Evolutionary conservation across 2,113 vertebrate genomes (phyloP), one percentile per base, ranked within the genome.

Genomic region (Clarias batrachus): DNA sequence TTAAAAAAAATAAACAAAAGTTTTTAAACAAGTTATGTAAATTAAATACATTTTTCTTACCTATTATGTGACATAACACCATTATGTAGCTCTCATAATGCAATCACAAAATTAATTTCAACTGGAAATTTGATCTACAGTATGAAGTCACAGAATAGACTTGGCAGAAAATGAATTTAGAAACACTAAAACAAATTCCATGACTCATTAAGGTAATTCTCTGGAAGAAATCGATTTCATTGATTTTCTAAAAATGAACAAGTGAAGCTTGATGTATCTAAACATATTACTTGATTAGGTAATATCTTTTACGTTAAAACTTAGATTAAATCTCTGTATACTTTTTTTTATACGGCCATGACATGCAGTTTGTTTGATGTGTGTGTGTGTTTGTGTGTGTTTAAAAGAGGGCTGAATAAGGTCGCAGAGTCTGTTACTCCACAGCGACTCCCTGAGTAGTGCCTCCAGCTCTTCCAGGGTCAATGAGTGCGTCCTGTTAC

Each of bases 401-500:
- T 25, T 54, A 54, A 59, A 59, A 56, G 59, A 25, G 30, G 74
- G 33, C 77, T 65, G 48, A 85, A 70, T 52, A 66, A 89, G 65
- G 81, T 88, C 41, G 66, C 63, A 79, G 84, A 71, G 87, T 76
- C 30, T 68, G 84, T 76, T 87, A 82, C 86, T 90, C 84, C 84
- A 88, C 84, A 85, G 86, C 88, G 92, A 93, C 93, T 93, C 90
- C 78, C 90, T 85, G 90, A 92, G 93, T 91, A 92, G 91, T 90
- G 65, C 91, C 56, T 83, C 84, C 60, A 71, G 16, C 81, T 89
- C 73, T 87, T 78, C 87, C 81, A 90, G 93, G 94, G 94, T 95
- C 95, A 94, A 91, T 84, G 92, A 95, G 95, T 95, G 91, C 94
- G 93, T 91, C 90, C 90, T 91, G 92, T 94, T 94, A 94, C 94